phyloP scores from a whole-genome alignment of 2,113 vertebrate genomes.

The Coptodon bakossiorum region DNA sequence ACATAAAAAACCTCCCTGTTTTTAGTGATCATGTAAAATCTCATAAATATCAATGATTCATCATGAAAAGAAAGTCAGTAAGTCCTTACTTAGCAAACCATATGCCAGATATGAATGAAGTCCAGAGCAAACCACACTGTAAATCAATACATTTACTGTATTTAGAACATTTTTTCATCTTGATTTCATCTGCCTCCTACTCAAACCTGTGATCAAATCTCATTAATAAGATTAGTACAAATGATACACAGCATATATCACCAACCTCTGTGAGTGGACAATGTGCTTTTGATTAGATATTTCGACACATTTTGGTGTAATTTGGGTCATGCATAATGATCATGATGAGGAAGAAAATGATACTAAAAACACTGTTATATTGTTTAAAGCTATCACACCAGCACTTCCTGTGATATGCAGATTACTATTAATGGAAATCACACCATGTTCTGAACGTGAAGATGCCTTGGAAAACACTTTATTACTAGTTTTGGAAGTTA shows the following conservation, averaged over 20 bases:
- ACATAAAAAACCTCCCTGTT: background rate
- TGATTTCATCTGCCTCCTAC: background rate
- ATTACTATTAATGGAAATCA: background rate
- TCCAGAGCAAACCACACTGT: background rate
- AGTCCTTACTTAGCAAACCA: background rate
- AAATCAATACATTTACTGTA: background rate
- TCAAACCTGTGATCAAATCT: background rate
- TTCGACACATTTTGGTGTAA: background rate
- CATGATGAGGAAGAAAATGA: background rate
- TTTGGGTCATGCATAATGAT: background rate
- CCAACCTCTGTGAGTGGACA: background rate
- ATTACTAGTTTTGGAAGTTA: background rate
- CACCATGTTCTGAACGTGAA: background rate
- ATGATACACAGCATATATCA: background rate
- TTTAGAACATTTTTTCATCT: background rate
- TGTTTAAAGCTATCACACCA: background rate
- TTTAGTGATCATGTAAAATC: background rate
- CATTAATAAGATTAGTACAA: background rate
- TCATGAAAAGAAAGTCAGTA: background rate
- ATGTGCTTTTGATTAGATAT: background rate
- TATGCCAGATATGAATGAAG: background rate
- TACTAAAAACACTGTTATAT: background rate
- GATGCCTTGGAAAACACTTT: background rate
- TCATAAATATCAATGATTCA: background rate
- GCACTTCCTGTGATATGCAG: background rate